These are phyloP conservation scores for Tribolium freemani DNA, from an alignment of 2,888 invertebrate genomes.

Conservation along the genomic window DNA sequence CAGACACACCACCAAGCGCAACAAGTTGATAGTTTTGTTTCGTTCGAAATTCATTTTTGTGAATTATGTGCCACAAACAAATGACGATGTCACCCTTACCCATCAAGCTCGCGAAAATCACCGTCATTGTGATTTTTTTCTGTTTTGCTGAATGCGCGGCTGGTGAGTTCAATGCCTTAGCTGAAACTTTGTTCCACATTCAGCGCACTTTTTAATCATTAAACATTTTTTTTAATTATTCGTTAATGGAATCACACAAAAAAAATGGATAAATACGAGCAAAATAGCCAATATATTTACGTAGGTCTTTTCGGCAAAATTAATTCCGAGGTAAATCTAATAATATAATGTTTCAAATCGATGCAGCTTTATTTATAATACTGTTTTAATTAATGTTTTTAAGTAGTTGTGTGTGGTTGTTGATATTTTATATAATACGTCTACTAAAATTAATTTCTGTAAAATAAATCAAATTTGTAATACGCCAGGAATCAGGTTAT, in stretches of 20 bases:
- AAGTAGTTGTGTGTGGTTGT: background rate
- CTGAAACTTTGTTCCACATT: background rate
- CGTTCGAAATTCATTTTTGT: conserved; percentile 22
- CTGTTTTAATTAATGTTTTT: background rate
- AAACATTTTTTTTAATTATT: background rate
- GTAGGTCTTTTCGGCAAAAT: too few relatives aligned
- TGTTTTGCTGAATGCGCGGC: conserved; percentile 74
- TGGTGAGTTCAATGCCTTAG: conserved; percentile 67
- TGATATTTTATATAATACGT: background rate
- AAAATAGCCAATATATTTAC: too few relatives aligned
- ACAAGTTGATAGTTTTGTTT: conserved; percentile 37
- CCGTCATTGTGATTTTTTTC: conserved; percentile 71
- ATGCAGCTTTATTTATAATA: background rate
- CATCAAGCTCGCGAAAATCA: conserved; percentile 63
- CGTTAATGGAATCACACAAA: background rate
- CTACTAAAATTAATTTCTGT: background rate
- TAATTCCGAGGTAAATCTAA: background rate
- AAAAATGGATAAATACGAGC: too few relatives aligned
- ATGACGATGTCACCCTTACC: conserved; percentile 42
- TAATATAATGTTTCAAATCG: background rate
- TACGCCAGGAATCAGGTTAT: background rate
- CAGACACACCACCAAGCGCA: conserved; percentile 39
- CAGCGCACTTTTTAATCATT: too few relatives aligned
- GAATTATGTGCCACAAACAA: conserved; percentile 21
- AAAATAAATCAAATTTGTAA: background rate